These are phyloP conservation scores for Petrocephalus zakoni DNA, from an alignment of 2,113 vertebrate genomes.

Conservation along the genomic window DNA sequence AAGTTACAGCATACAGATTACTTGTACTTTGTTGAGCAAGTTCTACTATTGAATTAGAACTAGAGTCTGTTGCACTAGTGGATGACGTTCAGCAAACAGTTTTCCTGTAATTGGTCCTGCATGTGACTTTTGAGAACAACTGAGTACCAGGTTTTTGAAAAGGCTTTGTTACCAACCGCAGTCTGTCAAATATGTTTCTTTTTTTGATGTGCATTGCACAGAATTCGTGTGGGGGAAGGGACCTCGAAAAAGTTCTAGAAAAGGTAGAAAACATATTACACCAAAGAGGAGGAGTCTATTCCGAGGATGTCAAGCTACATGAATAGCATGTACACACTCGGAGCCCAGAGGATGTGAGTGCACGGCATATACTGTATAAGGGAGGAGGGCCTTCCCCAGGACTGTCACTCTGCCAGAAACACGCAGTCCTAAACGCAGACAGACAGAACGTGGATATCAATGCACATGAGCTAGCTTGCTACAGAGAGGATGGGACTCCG, in stretches of 20 bases:
- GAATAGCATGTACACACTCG: not conserved
- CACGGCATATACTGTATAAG: not conserved
- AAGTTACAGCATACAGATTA: not conserved
- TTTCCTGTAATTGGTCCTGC: not conserved
- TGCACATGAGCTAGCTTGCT: not conserved
- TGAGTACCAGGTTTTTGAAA: not conserved
- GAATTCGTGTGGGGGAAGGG: not conserved
- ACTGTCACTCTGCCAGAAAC: not conserved
- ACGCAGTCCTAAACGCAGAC: not conserved
- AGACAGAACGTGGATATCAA: not conserved
- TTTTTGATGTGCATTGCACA: not conserved
- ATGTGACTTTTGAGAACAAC: conserved; percentile 3
- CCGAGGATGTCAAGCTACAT: not conserved
- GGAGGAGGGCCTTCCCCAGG: not conserved
- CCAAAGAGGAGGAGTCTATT: not conserved
- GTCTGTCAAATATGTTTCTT: not conserved
- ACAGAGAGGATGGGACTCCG: not conserved
- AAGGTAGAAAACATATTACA: not conserved
- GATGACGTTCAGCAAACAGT: not conserved
- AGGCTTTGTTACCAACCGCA: not conserved
- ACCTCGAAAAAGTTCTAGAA: not conserved
- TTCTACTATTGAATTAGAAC: not conserved
- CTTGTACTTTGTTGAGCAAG: not conserved
- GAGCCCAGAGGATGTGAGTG: not conserved
- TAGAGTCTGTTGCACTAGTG: not conserved